Percentiles rank a stretch among this genome's conserved stretches.
Conservation (phyloP, 2,888 invertebrate genomes). For the Ectemnius cavifrons region DNA sequence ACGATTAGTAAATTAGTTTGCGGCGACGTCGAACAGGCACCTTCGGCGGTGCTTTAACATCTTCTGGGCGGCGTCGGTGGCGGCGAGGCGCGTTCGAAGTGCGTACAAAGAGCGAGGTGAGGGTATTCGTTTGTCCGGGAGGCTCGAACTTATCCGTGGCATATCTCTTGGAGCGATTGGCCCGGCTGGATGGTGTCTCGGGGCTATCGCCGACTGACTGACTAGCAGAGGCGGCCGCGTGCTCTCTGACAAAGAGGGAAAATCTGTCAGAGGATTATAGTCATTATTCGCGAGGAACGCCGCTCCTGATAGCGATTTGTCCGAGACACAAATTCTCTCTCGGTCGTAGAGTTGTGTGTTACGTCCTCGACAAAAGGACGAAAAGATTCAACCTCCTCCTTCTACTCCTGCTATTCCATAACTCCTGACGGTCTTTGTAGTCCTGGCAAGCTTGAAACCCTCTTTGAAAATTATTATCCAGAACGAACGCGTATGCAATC, state of each 20-base stretch:
- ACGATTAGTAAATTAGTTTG: slow-evolving; percentile 5
- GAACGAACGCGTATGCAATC: neutral
- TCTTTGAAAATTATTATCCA: slow-evolving; percentile 39
- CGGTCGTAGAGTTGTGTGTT: neutral
- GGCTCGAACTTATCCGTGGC: slow-evolving; percentile 11
- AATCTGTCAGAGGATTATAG: slow-evolving; percentile 40
- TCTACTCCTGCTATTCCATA: slow-evolving; percentile 8
- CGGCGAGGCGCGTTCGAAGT: neutral
- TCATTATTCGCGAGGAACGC: slow-evolving; percentile 41
- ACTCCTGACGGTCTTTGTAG: slow-evolving; percentile 12
- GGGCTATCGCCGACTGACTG: slow-evolving; percentile 20
- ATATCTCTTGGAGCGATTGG: slow-evolving; percentile 22
- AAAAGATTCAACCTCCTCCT: neutral
- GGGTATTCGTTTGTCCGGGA: neutral
- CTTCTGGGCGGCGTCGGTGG: neutral
- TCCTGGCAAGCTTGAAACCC: neutral
- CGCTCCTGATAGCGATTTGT: slow-evolving; percentile 51
- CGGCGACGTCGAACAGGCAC: neutral
- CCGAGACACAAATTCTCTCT: slow-evolving; percentile 39
- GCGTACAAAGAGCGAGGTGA: no score
- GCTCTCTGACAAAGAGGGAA: slow-evolving; percentile 36
- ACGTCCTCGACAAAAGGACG: slow-evolving; percentile 40
- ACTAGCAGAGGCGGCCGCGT: neutral
- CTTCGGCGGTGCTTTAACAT: neutral
- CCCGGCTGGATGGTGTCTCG: slow-evolving; percentile 11